phyloP scores from a whole-genome alignment of 2,113 vertebrate species.

The Toxotes jaculatrix region DNA sequence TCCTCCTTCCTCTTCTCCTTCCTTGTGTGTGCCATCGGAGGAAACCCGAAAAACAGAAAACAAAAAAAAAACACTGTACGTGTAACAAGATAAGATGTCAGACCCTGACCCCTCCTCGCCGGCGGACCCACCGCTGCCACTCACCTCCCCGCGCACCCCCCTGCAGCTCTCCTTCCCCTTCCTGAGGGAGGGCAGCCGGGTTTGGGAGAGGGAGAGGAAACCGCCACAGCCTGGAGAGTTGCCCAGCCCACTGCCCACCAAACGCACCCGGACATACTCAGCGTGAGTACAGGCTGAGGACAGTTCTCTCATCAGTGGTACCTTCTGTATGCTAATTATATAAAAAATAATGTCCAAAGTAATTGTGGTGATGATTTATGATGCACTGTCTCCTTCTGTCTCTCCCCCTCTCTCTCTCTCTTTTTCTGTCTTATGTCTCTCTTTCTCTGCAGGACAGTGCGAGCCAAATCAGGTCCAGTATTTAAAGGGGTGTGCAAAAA shows the following conservation, averaged over 20 bases:
- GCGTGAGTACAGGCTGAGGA: slow-evolving; percentile 88
- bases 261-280: slow-evolving; percentile 96
- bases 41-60: slow-evolving; percentile 23
- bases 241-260: slow-evolving; percentile 96
- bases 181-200: slow-evolving; percentile 91
- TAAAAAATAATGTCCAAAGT: neutral
- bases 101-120: slow-evolving; percentile 85
- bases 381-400: neutral
- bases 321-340: neutral
- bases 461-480: slow-evolving; percentile 91
- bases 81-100: slow-evolving; percentile 84
- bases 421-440: slow-evolving; percentile 3
- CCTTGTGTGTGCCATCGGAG: slow-evolving; percentile 10
- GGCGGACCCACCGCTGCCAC: slow-evolving; percentile 83
- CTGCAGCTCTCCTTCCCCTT: slow-evolving; percentile 93
- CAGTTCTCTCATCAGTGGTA: neutral
- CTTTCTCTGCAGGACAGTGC: slow-evolving; percentile 87
- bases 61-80: neutral
- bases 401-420: neutral
- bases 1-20: slow-evolving; percentile 32
- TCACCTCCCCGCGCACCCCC: slow-evolving; percentile 88
- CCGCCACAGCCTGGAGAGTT: slow-evolving; percentile 87
- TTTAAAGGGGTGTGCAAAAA: slow-evolving; percentile 96
- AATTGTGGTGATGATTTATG: neutral
- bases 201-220: slow-evolving; percentile 94